These are phyloP conservation scores for Hymenopus coronatus DNA, from an alignment of 2,888 invertebrate species.

Conservation along the genomic window DNA sequence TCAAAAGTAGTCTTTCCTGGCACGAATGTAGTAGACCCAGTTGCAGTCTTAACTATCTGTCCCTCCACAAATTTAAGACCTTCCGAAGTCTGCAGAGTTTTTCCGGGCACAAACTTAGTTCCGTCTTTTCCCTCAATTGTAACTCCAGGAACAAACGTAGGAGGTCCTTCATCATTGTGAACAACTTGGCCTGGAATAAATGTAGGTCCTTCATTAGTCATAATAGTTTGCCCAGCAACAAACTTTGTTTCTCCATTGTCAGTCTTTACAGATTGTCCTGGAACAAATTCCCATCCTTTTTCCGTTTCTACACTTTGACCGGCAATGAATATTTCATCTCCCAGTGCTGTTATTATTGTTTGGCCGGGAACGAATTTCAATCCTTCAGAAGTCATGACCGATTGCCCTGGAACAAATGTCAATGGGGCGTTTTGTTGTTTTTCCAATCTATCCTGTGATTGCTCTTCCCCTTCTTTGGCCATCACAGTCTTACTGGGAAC, in stretches of 20 bases:
- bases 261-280: conserved; percentile 60
- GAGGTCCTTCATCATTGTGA: conserved; percentile 51
- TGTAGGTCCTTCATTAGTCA: conserved; percentile 60
- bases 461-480: conserved; percentile 58
- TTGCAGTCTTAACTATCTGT: conserved; percentile 58
- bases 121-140: conserved; percentile 50
- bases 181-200: conserved; percentile 66
- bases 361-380: conserved; percentile 62
- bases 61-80: conserved; percentile 66
- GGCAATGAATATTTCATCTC: conserved; percentile 58
- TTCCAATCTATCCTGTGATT: conserved; percentile 47
- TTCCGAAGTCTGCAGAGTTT: conserved; percentile 59
- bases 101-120: conserved; percentile 59
- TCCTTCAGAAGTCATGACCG: conserved; percentile 51
- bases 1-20: conserved; percentile 59
- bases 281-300: conserved; percentile 60
- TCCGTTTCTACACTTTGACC: conserved; percentile 60
- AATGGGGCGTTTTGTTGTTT: neutral
- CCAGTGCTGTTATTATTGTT: conserved; percentile 50
- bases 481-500: conserved; percentile 57
- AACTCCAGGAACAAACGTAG: conserved; percentile 59
- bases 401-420: conserved; percentile 61
- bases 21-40: conserved; percentile 58
- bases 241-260: conserved; percentile 57
- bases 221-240: conserved; percentile 62